Evolutionary conservation across 30 jellyfish, hydroid and myxozoan species (phyloP), one percentile per base, ranked within the genome.

Genomic region (Hydractinia echinata): DNA sequence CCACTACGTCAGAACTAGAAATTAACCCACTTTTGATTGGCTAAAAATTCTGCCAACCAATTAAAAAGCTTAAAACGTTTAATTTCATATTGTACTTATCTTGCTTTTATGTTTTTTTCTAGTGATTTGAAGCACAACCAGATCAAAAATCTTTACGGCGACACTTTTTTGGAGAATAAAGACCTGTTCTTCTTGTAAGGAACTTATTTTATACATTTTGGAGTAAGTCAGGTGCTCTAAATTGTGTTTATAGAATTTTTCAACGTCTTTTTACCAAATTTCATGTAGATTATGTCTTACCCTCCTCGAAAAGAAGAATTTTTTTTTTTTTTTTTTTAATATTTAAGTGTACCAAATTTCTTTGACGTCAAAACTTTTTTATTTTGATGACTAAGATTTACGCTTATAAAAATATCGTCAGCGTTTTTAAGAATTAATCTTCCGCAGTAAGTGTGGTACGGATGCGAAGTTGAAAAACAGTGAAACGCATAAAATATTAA

Each of bases 61-160:
- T 30, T 1, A 30, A 30, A 30, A 0, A 0, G 44, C 44, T 30
- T 30, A 30, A 30, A 30, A 30, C 1, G 44, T 30, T 30, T 30
- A 30, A 30, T 30, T 30, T 30, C 44, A 30, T 30, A 30, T 30
- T 30, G 44, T 30, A 30, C 44, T 30, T 30, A 30, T 30, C 44
- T 30, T 30, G 44, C 44, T 30, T 74, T 11, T 76, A 9, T 1
- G 2, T 66, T 68, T 53, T 81, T 13, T 73, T 76, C 11, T 48
- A 89, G 96, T 15, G 97, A 90, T 66, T 79, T 90, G 82, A 79
- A 93, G 15, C 88, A 85, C 52, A 90, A 90, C 64, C 91, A 89
- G 21, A 55, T 90, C 51, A 69, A 81, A 4, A 55, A 60, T 39
- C 69, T 90, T 83, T 89, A 64, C 49, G 49, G 86, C 4, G 84